A percentile compares a stretch with the other conserved stretches of the same genome.
Evolutionary conservation across 1,140 invertebrate genomes (phyloP).

Genomic region (Thaumetopoea pityocampa): DNA sequence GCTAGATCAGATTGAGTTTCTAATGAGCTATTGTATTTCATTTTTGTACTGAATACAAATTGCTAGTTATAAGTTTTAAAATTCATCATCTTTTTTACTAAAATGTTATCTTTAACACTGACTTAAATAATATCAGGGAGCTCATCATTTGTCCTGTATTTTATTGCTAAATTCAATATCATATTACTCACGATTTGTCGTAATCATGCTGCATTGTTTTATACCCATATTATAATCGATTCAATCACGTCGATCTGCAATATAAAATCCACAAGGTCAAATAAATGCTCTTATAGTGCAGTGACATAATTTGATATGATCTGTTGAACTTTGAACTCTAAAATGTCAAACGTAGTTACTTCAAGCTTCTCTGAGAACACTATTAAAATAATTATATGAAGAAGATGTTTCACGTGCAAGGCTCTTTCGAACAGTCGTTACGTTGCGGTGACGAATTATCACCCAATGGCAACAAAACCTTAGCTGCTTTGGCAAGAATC

Average conservation of each 20-base stretch:
- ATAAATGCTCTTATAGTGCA: constrained; percentile 42
- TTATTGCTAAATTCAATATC: too few species aligned
- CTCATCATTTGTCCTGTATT: too few species aligned
- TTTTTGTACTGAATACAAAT: too few species aligned
- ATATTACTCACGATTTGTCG: constrained; percentile 28
- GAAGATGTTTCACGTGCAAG: constrained; percentile 79
- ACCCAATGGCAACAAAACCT: constrained; percentile 75
- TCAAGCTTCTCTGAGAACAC: constrained; percentile 30
- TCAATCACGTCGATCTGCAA: constrained; percentile 43
- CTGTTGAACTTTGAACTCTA: constrained; percentile 44
- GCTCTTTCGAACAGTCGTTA: constrained; percentile 81
- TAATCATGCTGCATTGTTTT: constrained; percentile 19
- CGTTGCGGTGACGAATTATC: constrained; percentile 75
- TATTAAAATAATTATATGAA: constrained; percentile 31
- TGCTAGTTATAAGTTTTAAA: too few species aligned
- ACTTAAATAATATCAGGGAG: too few species aligned
- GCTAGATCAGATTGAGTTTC: too few species aligned
- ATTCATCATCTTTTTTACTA: too few species aligned
- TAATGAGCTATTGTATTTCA: too few species aligned
- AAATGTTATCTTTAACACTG: background rate
- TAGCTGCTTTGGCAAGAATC: constrained; percentile 76
- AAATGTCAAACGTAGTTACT: constrained; percentile 43
- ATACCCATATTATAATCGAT: constrained; percentile 20
- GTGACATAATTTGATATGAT: constrained; percentile 44
- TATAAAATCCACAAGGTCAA: constrained; percentile 30